Evolutionary conservation across 2,888 invertebrate genomes (phyloP).

Genomic region (Syritta pipiens): DNA sequence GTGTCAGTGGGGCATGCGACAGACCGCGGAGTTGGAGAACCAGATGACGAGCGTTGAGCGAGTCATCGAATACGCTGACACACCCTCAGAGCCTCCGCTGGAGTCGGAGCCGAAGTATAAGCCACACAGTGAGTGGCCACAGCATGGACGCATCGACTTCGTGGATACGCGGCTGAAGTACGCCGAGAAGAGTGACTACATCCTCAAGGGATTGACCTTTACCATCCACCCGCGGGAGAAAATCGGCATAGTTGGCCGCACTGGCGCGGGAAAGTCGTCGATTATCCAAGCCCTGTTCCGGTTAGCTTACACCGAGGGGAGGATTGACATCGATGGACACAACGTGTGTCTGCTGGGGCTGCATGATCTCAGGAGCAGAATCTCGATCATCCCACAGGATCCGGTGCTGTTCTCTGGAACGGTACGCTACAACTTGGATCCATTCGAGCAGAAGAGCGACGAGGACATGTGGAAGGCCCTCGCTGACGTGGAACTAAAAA

Average conservation of each 20-base stretch:
- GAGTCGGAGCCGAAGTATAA: constrained; percentile 78
- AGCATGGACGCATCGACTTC: constrained; percentile 84
- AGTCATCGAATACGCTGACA: constrained; percentile 87
- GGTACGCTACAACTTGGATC: constrained; percentile 90
- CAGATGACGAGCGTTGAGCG: constrained; percentile 92
- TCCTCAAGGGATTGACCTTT: constrained; percentile 87
- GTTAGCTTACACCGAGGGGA: constrained; percentile 86
- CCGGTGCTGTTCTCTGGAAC: constrained; percentile 90
- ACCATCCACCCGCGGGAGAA: constrained; percentile 80
- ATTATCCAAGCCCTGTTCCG: constrained; percentile 91
- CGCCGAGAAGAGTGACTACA: constrained; percentile 83
- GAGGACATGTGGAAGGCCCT: constrained; percentile 86
- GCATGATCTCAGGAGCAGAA: constrained; percentile 86
- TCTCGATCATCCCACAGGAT: constrained; percentile 94
- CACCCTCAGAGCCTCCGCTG: constrained; percentile 83
- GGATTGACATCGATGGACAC: constrained; percentile 86
- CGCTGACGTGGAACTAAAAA: constrained; percentile 85
- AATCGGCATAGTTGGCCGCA: constrained; percentile 92
- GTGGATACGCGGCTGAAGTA: constrained; percentile 86
- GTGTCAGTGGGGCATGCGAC: constrained; percentile 92
- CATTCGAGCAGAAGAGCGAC: constrained; percentile 86
- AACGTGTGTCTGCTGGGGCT: constrained; percentile 84
- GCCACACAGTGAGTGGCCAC: constrained; percentile 84
- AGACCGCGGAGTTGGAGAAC: constrained; percentile 90
- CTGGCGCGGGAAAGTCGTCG: constrained; percentile 93